Percentiles rank a stretch among this genome's conserved stretches.
Conservation (phyloP, 2,888 invertebrate genomes). For the Poecilobothrus nobilitatus region DNA sequence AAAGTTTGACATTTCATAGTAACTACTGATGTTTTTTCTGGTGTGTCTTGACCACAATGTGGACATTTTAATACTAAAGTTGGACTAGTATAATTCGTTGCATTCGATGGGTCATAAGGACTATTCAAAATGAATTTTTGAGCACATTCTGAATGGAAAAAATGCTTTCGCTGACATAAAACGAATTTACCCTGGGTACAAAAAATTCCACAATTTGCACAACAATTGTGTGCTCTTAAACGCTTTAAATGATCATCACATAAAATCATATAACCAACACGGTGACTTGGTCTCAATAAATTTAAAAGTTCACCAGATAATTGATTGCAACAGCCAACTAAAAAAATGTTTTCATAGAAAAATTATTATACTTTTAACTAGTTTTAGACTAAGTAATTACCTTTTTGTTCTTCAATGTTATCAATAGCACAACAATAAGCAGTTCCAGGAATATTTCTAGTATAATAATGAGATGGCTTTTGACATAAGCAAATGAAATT, state of each 20-base stretch:
- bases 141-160: conserved; percentile 76
- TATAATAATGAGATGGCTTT: conserved; percentile 47
- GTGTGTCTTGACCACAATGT: conserved; percentile 59
- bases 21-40: conserved; percentile 49
- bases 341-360: too few species aligned
- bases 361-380: too few species aligned
- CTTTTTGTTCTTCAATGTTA: conserved; percentile 58
- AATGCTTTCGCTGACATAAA: conserved; percentile 68
- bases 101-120: conserved; percentile 42
- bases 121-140: conserved; percentile 41
- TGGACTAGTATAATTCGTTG: conserved; percentile 37
- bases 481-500: conserved; percentile 47
- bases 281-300: conserved; percentile 59
- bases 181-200: conserved; percentile 85
- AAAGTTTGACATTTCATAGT: conserved; percentile 55
- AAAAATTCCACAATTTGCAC: conserved; percentile 81
- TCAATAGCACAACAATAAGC: conserved; percentile 64
- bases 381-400: not conserved
- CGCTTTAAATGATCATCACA: conserved; percentile 72
- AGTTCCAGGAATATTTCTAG: conserved; percentile 47
- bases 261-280: conserved; percentile 69
- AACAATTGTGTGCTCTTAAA: conserved; percentile 74
- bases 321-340: conserved; percentile 71
- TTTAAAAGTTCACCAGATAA: conserved; percentile 50
- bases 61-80: conserved; percentile 51